These are phyloP conservation scores for Scaptomyza pallida DNA, from an alignment of 1,140 invertebrate species.

Conservation along the genomic window DNA sequence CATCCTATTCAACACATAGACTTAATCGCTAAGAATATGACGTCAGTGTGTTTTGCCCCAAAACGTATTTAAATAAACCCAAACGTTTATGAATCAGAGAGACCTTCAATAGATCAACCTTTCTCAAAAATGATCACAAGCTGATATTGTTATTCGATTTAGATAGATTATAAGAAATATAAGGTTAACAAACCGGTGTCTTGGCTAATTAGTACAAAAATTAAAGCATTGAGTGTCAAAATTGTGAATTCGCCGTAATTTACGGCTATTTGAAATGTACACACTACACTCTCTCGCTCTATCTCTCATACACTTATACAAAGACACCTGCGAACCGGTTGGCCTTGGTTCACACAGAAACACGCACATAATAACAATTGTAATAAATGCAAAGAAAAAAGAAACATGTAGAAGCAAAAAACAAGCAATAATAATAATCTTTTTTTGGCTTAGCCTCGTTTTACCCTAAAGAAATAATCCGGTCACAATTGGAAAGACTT, in stretches of 20 bases:
- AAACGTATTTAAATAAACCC: not conserved
- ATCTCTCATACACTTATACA: slow-evolving; percentile 8
- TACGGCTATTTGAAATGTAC: slow-evolving; percentile 20
- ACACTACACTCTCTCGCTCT: slow-evolving; percentile 15
- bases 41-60: not conserved
- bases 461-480: slow-evolving; percentile 21
- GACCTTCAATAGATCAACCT: slow-evolving; percentile 21
- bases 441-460: slow-evolving; percentile 16
- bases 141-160: not conserved
- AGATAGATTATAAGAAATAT: too few species aligned
- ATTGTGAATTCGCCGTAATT: slow-evolving; percentile 29
- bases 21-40: not conserved
- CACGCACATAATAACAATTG: slow-evolving; percentile 40
- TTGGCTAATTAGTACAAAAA: slow-evolving; percentile 36
- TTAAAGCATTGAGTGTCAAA: slow-evolving; percentile 12
- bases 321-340: slow-evolving; percentile 65
- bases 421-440: slow-evolving; percentile 14
- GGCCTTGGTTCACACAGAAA: slow-evolving; percentile 42
- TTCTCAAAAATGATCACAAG: not conserved
- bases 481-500: slow-evolving; percentile 8
- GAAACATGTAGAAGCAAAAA: slow-evolving; percentile 12
- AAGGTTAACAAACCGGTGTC: slow-evolving; percentile 3
- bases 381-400: slow-evolving; percentile 25
- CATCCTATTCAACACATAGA: not conserved
- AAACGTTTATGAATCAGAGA: slow-evolving; percentile 30